Percentiles rank a stretch among this genome's conserved stretches.
These are phyloP conservation scores for Lepeophtheirus nordmannii DNA, from an alignment of 2,888 invertebrate species.

Conservation along the genomic window DNA sequence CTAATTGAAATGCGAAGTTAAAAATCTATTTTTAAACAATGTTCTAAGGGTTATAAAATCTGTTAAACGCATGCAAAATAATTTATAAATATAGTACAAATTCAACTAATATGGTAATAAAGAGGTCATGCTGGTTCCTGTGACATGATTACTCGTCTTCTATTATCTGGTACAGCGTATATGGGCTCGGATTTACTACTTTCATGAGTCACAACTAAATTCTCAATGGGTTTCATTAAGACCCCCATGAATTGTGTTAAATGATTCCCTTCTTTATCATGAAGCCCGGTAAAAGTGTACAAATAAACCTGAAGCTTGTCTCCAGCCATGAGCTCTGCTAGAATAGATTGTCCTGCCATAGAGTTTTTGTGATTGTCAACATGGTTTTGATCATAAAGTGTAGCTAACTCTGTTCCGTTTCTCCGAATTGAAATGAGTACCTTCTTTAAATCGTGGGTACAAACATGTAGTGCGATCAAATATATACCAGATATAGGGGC, in stretches of 20 bases:
- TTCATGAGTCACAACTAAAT: slow-evolving; percentile 1
- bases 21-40: background rate
- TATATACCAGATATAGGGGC: slow-evolving; percentile 18
- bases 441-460: slow-evolving; percentile 24
- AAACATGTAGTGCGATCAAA: slow-evolving; percentile 15
- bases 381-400: slow-evolving; percentile 23
- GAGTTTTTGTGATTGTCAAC: slow-evolving; percentile 23
- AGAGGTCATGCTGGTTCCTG: background rate
- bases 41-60: background rate
- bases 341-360: slow-evolving; percentile 21
- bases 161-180: background rate
- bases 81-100: background rate
- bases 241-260: slow-evolving; percentile 19
- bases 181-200: background rate
- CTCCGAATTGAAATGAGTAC: slow-evolving; percentile 20
- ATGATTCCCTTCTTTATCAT: slow-evolving; percentile 24
- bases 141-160: background rate
- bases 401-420: slow-evolving; percentile 23
- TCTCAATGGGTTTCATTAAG: slow-evolving; percentile 15
- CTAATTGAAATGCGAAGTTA: slow-evolving; percentile 1
- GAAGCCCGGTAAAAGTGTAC: slow-evolving; percentile 24
- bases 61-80: background rate
- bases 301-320: slow-evolving; percentile 21
- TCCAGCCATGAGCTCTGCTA: slow-evolving; percentile 14
- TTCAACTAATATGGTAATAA: background rate